These are phyloP conservation scores for Archivesica marissinica DNA, from an alignment of 1,140 invertebrate species.

Conservation along the genomic window DNA sequence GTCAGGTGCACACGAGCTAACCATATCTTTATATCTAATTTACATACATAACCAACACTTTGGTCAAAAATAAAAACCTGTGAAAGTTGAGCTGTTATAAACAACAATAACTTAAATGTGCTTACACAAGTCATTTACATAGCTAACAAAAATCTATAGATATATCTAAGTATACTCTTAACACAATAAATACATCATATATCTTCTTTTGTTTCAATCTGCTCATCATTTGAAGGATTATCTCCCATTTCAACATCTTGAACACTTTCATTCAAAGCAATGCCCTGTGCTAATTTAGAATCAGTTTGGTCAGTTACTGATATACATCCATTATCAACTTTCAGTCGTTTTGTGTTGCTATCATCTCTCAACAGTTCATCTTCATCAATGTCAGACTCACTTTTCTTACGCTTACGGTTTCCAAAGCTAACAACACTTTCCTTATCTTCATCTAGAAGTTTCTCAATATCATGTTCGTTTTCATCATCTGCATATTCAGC, in stretches of 20 bases:
- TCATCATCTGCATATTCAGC: background rate
- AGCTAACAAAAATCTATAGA: too few relatives aligned
- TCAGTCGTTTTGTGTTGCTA: background rate
- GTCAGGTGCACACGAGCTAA: too few relatives aligned
- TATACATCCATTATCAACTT: background rate
- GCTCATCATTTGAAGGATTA: too few relatives aligned
- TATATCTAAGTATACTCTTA: too few relatives aligned
- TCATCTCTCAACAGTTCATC: conserved; percentile 38
- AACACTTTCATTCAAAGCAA: background rate
- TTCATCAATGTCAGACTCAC: conserved; percentile 32
- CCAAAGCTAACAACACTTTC: background rate
- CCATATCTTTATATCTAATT: too few relatives aligned
- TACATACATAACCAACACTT: too few relatives aligned
- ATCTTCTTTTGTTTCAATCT: too few relatives aligned
- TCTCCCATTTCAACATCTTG: conserved; percentile 6
- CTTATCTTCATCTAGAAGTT: conserved; percentile 10
- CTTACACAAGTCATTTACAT: too few relatives aligned
- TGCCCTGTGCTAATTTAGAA: background rate
- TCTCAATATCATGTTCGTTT: conserved; percentile 19
- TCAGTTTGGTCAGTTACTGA: conserved; percentile 1
- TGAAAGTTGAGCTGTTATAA: too few relatives aligned
- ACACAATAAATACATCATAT: too few relatives aligned
- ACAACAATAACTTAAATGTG: too few relatives aligned
- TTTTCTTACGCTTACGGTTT: conserved; percentile 18
- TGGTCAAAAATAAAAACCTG: too few relatives aligned